Conservation (phyloP, 2,113 vertebrate species). For the Bos indicus region DNA sequence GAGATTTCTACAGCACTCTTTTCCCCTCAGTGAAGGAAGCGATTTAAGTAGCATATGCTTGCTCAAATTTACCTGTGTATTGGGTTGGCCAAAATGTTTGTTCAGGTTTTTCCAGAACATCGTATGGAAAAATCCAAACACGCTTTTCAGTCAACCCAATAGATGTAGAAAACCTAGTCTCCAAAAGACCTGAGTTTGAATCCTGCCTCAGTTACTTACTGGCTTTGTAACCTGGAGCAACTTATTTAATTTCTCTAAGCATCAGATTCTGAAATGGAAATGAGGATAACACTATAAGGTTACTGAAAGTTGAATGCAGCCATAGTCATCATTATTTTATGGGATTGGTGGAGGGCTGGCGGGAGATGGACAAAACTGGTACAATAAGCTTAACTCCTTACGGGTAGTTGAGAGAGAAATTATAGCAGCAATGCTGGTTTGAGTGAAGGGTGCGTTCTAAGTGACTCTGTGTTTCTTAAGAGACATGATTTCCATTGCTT, state of each 20-base stretch:
- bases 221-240: neutral
- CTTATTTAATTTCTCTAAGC: neutral
- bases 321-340: neutral
- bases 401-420: neutral
- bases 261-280: neutral
- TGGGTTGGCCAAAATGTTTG: neutral
- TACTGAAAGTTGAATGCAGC: neutral
- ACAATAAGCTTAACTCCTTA: neutral
- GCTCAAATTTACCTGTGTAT: neutral
- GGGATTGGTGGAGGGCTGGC: neutral
- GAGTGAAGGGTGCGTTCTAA: neutral
- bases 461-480: neutral
- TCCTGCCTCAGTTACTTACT: neutral
- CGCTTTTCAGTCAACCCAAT: neutral
- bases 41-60: neutral
- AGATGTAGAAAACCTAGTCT: neutral
- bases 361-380: neutral
- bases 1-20: neutral
- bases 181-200: neutral
- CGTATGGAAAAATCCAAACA: neutral
- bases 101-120: neutral
- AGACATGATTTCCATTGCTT: slow-evolving; percentile 12
- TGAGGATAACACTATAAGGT: neutral
- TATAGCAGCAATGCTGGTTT: neutral
- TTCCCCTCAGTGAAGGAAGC: neutral